phyloP scores from a whole-genome alignment of 2,113 vertebrate genomes.

The Bambusicola thoracicus region DNA sequence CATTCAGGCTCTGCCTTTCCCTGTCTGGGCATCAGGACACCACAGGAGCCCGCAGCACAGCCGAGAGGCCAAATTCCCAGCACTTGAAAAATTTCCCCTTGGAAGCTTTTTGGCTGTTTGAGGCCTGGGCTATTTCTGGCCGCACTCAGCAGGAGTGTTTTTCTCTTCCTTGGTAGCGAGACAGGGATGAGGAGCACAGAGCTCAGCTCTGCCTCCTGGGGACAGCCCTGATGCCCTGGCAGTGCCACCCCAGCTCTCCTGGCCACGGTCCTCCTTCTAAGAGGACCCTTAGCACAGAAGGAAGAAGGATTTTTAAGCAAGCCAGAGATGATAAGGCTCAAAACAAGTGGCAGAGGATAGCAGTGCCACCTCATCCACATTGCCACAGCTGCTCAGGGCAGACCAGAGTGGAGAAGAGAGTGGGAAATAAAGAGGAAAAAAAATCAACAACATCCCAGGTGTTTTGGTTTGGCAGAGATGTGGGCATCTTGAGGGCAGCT shows the following conservation, averaged over 20 bases:
- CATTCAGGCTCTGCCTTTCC: neutral
- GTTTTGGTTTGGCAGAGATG: neutral
- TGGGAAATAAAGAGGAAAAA: neutral
- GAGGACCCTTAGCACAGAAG: neutral
- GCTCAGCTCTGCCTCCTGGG: neutral
- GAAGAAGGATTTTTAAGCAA: neutral
- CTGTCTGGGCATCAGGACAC: neutral
- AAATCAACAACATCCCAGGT: neutral
- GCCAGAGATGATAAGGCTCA: neutral
- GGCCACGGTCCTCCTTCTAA: neutral
- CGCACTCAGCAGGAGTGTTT: slow-evolving; percentile 38
- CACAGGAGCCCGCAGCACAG: slow-evolving; percentile 2
- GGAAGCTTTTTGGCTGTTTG: slow-evolving; percentile 65
- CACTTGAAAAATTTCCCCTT: slow-evolving; percentile 55
- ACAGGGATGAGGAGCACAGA: slow-evolving; percentile 33
- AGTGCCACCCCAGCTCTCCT: neutral
- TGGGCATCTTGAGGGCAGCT: neutral
- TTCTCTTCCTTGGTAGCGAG: neutral
- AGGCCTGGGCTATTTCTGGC: slow-evolving; percentile 64
- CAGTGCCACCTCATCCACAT: neutral
- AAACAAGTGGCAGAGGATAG: neutral
- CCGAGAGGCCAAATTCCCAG: slow-evolving; percentile 66
- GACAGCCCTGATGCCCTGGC: neutral
- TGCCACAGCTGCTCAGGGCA: slow-evolving; percentile 2
- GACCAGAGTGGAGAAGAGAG: neutral